phyloP scores from a whole-genome alignment of 2,888 invertebrate genomes.

The Drosophila yooni region DNA sequence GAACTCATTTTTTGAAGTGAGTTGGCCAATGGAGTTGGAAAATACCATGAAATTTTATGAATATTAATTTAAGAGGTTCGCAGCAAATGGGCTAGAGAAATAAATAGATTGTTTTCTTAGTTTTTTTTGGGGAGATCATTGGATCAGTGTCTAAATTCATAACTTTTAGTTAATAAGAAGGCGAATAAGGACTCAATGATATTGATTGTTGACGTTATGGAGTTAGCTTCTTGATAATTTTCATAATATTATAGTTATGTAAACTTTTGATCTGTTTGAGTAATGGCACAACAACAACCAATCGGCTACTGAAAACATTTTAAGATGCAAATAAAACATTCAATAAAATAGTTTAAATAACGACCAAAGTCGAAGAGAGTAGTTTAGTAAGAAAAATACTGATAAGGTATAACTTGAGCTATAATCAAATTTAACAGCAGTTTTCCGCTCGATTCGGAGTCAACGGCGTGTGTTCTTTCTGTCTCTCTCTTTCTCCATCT shows the following conservation, averaged over 20 bases:
- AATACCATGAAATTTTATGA: constrained; percentile 37
- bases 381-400: not conserved
- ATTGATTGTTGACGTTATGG: not conserved
- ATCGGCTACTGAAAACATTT: not conserved
- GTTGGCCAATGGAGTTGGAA: constrained; percentile 13
- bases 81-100: constrained; percentile 5
- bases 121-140: not conserved
- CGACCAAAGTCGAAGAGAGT: not conserved
- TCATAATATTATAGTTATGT: not conserved
- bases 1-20: constrained; percentile 33
- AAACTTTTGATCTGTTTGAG: not conserved
- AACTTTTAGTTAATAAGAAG: not conserved
- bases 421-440: constrained; percentile 50
- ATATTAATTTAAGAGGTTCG: constrained; percentile 16
- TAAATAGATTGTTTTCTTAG: not conserved
- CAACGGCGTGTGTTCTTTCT: constrained; percentile 12
- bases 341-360: not conserved
- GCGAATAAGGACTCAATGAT: not conserved
- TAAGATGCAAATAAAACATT: not conserved
- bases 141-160: not conserved
- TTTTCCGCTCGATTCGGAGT: constrained; percentile 28
- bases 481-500: constrained; percentile 2
- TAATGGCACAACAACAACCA: not conserved
- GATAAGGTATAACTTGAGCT: constrained; percentile 20
- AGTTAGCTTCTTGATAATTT: not conserved